Base-by-base conservation (phyloP, 2,888 invertebrate genomes). In the Serrognathus titanus region DNA sequence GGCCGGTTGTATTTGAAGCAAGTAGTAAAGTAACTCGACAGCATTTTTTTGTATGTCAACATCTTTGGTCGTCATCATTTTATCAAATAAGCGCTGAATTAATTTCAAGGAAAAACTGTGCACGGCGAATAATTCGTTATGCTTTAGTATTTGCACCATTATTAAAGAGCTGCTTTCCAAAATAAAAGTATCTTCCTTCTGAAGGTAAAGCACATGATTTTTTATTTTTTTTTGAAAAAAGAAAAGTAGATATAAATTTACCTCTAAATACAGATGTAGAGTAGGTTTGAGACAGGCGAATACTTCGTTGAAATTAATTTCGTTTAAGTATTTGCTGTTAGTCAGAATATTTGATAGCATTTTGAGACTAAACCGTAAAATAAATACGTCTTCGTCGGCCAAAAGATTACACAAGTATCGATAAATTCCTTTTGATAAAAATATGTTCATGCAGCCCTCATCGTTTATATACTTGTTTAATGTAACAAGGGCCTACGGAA, bases 321-420 rank as follows among this genome's bases (percentile, higher is more conserved):
- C 50, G 12, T 12, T 2, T 38, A 38, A 36, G 12, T 36, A 35
- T 38, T 38, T 16, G 10, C 12, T 9, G 12, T 38, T 10, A 37
- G 13, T 37, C 8, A 16, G 8, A 10, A 50, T 35, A 13, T 50
- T 12, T n/a, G 50, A 2, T 38, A 50, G 10, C 11, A 50, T 36
- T 38, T 50, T 50, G 2, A 38, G 13, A 12, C 38, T 38, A 16
- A 50, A 50, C 12, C 50, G 50, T 12, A 38, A 12, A 38, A 50
- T 50, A 12, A 9, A 35, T n/a, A 50, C 11, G 16, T 50, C 39
- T n/a, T 12, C 31, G 35, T 48, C 16, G 9, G 3, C 2, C 20
- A 43, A 43, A 13, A 43, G 20, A 10, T 43, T 20, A 13, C 13
- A 43, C 7, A 43, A 7, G 16, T 16, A 16, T 43, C 16, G 12